Percentiles rank a stretch among this genome's conserved stretches.
Conservation (phyloP, 2,797 vertebrate species). For the Sitta carolinensis region DNA sequence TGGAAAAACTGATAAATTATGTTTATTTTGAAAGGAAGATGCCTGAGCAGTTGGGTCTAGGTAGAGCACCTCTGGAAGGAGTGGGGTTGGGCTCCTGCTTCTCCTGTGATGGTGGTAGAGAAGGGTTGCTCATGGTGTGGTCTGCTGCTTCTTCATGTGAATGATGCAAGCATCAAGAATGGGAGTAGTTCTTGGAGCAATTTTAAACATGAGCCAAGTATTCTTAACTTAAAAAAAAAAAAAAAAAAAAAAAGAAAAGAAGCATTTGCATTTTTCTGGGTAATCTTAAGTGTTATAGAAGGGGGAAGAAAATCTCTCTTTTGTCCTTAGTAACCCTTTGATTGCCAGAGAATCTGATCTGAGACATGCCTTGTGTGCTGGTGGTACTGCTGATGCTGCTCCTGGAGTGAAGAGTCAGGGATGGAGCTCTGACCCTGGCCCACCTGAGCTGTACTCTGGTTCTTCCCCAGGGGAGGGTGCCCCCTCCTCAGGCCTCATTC, state of each 20-base stretch:
- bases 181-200: background rate
- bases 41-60: background rate
- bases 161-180: background rate
- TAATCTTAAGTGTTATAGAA: background rate
- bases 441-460: fast-evolving
- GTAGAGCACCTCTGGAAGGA: background rate
- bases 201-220: background rate
- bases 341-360: background rate
- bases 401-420: background rate
- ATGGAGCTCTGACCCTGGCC: background rate
- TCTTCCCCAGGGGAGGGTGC: background rate
- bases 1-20: background rate
- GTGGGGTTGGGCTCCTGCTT: background rate
- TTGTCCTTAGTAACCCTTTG: background rate
- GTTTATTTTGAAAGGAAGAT: background rate
- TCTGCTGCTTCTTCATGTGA: background rate
- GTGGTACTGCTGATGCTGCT: background rate
- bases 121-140: background rate
- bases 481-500: background rate
- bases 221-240: background rate
- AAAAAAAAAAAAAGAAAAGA: background rate
- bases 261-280: background rate
- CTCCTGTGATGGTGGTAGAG: fast-evolving
- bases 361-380: background rate
- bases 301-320: background rate